Percentiles rank a stretch among this genome's conserved stretches.
Evolutionary conservation across 2,888 invertebrate genomes (phyloP).

Genomic region (Sisyra nigra): DNA sequence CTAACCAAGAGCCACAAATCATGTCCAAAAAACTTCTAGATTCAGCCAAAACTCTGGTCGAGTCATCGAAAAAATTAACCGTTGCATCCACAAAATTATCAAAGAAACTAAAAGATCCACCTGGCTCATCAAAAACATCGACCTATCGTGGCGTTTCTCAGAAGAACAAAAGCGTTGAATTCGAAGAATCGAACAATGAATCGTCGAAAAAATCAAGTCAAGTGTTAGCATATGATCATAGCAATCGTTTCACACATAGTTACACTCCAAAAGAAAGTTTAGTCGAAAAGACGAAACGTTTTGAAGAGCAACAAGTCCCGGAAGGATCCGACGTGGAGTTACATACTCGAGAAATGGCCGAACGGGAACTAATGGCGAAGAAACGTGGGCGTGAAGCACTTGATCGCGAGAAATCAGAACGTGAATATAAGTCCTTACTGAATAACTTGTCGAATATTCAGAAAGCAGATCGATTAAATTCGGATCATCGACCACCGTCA

Average conservation of each 20-base stretch:
- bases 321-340: slow-evolving; percentile 14
- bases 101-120: no score
- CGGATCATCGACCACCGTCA: slow-evolving; percentile 19
- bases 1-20: no score
- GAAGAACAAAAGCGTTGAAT: background rate
- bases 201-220: slow-evolving; percentile 10
- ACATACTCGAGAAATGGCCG: slow-evolving; percentile 13
- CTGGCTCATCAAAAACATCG: background rate
- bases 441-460: slow-evolving; percentile 27
- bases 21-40: no score
- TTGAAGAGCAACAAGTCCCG: background rate
- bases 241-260: slow-evolving; percentile 27
- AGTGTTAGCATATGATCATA: slow-evolving; percentile 32
- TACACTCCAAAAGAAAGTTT: slow-evolving; percentile 21
- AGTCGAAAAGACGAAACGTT: background rate
- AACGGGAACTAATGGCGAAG: slow-evolving; percentile 19
- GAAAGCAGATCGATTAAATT: slow-evolving; percentile 22
- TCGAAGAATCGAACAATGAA: no score
- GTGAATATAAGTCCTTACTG: slow-evolving; percentile 32
- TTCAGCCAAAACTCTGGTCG: no score
- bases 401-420: slow-evolving; percentile 30
- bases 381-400: slow-evolving; percentile 30
- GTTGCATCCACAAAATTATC: no score
- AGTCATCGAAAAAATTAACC: no score
- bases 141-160: background rate